phyloP scores from a whole-genome alignment of 2,113 vertebrate species.

The Brachyhypopomus occidentalis region DNA sequence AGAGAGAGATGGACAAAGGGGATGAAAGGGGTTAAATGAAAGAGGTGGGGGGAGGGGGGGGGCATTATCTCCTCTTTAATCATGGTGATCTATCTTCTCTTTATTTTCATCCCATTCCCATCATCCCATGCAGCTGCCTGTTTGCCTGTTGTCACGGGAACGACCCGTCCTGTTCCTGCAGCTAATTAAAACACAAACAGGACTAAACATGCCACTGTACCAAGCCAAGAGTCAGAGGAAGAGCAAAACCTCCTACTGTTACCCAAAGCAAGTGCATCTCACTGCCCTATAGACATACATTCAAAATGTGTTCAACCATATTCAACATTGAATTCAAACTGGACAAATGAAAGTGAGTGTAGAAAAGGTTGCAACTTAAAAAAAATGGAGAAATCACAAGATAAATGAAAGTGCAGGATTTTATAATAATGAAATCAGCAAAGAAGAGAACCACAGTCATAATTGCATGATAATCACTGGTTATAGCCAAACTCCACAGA shows the following conservation, averaged over 20 bases:
- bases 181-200: constrained; percentile 33
- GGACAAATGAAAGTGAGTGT: too few relatives aligned
- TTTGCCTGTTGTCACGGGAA: constrained; percentile 31
- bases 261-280: not conserved
- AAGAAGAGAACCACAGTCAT: constrained; percentile 8
- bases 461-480: constrained; percentile 31
- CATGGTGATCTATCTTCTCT: constrained; percentile 32
- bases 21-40: not conserved
- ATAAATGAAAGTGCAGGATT: not conserved
- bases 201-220: not conserved
- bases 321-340: too few relatives aligned
- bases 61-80: constrained; percentile 39
- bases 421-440: not conserved
- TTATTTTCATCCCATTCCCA: constrained; percentile 16
- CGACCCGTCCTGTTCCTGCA: constrained; percentile 13
- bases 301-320: not conserved
- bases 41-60: constrained; percentile 21
- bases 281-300: not conserved
- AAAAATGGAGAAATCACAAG: not conserved
- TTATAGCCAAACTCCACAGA: constrained; percentile 31
- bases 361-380: not conserved
- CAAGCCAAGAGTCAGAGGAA: constrained; percentile 1
- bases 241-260: not conserved
- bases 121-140: constrained; percentile 32
- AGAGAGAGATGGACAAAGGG: not conserved